Evolutionary conservation across 2,888 invertebrate species (phyloP), one percentile per base, ranked within the genome.

Genomic region (Rhodophaea formosa): DNA sequence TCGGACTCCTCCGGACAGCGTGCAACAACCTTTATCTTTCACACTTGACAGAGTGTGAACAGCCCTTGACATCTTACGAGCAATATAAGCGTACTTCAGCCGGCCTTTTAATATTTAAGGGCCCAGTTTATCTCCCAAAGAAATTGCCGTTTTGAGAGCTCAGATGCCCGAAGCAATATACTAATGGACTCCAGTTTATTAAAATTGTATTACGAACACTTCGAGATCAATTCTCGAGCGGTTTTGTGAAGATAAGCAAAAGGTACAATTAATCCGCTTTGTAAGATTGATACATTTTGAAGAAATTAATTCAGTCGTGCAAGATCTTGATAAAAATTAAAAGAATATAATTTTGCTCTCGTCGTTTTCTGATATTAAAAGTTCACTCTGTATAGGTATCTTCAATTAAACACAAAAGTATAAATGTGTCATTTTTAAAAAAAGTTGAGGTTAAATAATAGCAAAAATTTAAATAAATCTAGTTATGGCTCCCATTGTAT

Each of bases 41-140:
- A 55, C 60, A 58, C 57, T 58, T 47, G 60, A 56, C 58, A 44
- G 54, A 55, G 46, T 55, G 45, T 44, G 35, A 55, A 55, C 12
- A 35, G 45, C 45, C 32, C 54, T 46, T 16, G 45, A 55, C 35
- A 55, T 32, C 17, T 30, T 32, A 46, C 45, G 32, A 30, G 16
- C 35, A 45, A 12, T 39, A 53, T 42, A 23, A 15, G 30, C 15
- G 30, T 46, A 44, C 15, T 44, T 44, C 12, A 46, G 12, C 44
- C 23, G 29, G 15, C 30, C 32, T 45, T 44, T 45, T 32, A 55
- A 55, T 45, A 55, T 35, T 55, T 55, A 55, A 17, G 45, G 17
- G 15, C 35, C n/a, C 6, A 17, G 44, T 55, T 55, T 55, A 55
- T 55, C 54, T 32, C n/a, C 30, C 16, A 35, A 32, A 17, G 44